Percentiles rank a stretch among this genome's conserved stretches.
These are phyloP conservation scores for Sesamia inferens DNA, from an alignment of 2,888 invertebrate genomes.

Conservation along the genomic window DNA sequence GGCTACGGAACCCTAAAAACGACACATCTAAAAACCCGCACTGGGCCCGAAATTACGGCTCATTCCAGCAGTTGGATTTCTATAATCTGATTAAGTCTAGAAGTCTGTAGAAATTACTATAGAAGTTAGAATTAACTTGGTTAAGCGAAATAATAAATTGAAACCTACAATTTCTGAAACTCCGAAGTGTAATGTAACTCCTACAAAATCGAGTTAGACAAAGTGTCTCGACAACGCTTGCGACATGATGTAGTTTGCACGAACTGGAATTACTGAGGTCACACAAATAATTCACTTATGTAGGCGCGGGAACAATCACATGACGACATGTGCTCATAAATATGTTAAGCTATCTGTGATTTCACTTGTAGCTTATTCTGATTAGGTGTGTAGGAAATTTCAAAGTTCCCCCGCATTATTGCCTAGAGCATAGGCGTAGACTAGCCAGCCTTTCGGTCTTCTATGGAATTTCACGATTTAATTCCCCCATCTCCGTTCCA, in stretches of 20 bases:
- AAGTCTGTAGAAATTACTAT: background rate
- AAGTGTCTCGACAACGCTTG: slow-evolving; percentile 26
- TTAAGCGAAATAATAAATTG: background rate
- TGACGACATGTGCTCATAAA: slow-evolving; percentile 35
- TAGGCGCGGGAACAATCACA: slow-evolving; percentile 41
- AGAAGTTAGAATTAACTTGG: slow-evolving; percentile 6
- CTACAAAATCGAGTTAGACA: slow-evolving; percentile 37
- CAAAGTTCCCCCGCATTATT: background rate
- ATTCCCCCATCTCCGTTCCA: too few species aligned
- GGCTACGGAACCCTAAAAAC: too few species aligned
- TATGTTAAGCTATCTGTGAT: slow-evolving; percentile 33
- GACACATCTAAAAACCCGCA: too few species aligned
- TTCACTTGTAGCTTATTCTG: slow-evolving; percentile 6
- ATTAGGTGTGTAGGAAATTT: background rate
- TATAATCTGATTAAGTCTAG: too few species aligned
- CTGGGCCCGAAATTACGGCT: too few species aligned
- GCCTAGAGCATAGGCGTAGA: too few species aligned
- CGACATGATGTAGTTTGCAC: slow-evolving; percentile 16
- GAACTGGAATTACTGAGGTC: slow-evolving; percentile 19
- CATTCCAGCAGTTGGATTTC: too few species aligned
- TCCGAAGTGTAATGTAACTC: slow-evolving; percentile 27
- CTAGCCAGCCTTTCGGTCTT: too few species aligned
- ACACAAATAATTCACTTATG: slow-evolving; percentile 38
- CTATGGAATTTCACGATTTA: too few species aligned
- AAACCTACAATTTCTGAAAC: background rate